Percentiles rank a stretch among this genome's conserved stretches.
phyloP scores from a whole-genome alignment of 2,888 invertebrate genomes.

The Heteropelma amictum region DNA sequence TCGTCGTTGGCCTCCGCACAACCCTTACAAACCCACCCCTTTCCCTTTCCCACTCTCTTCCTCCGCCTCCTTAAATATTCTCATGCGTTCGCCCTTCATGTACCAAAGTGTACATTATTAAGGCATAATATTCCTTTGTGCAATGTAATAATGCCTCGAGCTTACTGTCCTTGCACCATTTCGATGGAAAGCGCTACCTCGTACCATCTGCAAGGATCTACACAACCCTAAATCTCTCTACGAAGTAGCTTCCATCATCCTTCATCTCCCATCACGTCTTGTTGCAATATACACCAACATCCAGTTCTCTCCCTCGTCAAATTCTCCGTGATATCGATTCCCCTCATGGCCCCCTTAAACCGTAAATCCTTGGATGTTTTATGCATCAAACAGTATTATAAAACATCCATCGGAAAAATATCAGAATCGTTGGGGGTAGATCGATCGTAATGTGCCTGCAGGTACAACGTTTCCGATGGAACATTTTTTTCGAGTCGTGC shows the following conservation, averaged over 20 bases:
- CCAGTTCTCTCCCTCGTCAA: too few relatives aligned
- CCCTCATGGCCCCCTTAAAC: too few relatives aligned
- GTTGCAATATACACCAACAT: neutral
- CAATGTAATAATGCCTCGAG: constrained; percentile 29
- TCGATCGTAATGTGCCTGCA: too few relatives aligned
- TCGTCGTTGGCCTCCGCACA: too few relatives aligned
- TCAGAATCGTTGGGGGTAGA: too few relatives aligned
- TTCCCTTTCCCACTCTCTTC: neutral
- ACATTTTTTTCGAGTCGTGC: too few relatives aligned
- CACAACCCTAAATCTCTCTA: constrained; percentile 32
- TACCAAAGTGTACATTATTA: constrained; percentile 41
- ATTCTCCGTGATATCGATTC: too few relatives aligned
- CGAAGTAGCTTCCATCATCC: constrained; percentile 31
- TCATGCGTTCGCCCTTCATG: neutral
- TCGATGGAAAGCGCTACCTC: neutral
- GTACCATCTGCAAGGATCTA: neutral
- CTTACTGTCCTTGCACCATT: neutral
- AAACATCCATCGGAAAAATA: too few relatives aligned
- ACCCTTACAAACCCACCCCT: neutral
- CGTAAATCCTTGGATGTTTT: too few relatives aligned
- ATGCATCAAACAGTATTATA: too few relatives aligned
- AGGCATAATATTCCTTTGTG: constrained; percentile 29
- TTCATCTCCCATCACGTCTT: constrained; percentile 11
- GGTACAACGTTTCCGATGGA: too few relatives aligned
- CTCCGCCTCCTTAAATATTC: neutral